A percentile compares a stretch with the other conserved stretches of the same genome.
Evolutionary conservation across 2,888 invertebrate species (phyloP).

Genomic region (Sesia apiformis): DNA sequence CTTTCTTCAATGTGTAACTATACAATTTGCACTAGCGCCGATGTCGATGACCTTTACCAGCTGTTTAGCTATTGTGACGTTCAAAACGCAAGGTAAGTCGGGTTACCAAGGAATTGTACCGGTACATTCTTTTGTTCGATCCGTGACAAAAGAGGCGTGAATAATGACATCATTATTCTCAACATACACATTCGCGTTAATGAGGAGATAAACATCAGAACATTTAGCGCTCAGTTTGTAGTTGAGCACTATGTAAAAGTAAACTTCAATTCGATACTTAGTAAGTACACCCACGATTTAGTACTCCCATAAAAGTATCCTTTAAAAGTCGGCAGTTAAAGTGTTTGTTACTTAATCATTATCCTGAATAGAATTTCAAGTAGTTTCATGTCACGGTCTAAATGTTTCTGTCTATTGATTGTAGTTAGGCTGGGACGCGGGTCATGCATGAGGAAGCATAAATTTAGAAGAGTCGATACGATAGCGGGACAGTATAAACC

Average conservation of each 20-base stretch:
- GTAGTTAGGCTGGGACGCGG: slow-evolving; percentile 42
- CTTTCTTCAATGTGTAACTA: slow-evolving; percentile 56
- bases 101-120: slow-evolving; percentile 56
- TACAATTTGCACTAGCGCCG: slow-evolving; percentile 65
- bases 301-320: too few relatives aligned
- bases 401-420: slow-evolving; percentile 26
- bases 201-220: too few relatives aligned
- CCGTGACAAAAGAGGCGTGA: slow-evolving; percentile 62
- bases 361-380: slow-evolving; percentile 48
- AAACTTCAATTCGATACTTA: too few relatives aligned
- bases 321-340: slow-evolving; percentile 22
- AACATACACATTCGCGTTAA: slow-evolving; percentile 23
- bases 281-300: too few relatives aligned
- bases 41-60: slow-evolving; percentile 66
- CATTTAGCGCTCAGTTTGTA: too few relatives aligned
- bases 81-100: slow-evolving; percentile 46
- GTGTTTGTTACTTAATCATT: slow-evolving; percentile 31
- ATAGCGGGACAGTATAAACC: slow-evolving; percentile 48
- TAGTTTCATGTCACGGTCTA: slow-evolving; percentile 31
- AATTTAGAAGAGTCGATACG: slow-evolving; percentile 61
- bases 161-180: slow-evolving; percentile 65
- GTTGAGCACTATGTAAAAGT: too few relatives aligned
- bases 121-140: slow-evolving; percentile 52
- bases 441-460: slow-evolving; percentile 73
- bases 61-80: slow-evolving; percentile 62